Evolutionary conservation across 2,113 vertebrate genomes (phyloP), one percentile per base, ranked within the genome.

Genomic region (Copsychus sechellarum): DNA sequence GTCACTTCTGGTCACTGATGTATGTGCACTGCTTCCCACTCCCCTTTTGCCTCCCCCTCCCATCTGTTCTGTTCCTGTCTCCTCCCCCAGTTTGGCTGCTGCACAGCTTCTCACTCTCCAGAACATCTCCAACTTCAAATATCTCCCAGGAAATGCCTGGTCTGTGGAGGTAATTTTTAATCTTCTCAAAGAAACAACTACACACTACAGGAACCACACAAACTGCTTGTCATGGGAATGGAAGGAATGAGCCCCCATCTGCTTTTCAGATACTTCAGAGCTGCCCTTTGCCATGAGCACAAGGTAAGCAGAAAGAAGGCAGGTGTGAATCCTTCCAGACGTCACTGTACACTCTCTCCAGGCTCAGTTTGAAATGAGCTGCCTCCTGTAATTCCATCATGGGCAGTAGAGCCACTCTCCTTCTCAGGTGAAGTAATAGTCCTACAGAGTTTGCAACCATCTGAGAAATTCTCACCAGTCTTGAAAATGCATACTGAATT

Each of bases 61-160:
- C 91, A 95, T 95, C 93, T 97, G 95, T 73, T 95, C 88, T n/a
- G 38, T 40, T 91, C 86, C 92, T 78, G 28, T 67, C 78, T 93
- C 83, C 65, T 93, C 93, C 91, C 72, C 36, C 93, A 69, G 57
- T 74, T 69, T 81, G 89, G 81, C 91, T 92, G 73, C 86, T 71
- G 53, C 65, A 70, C 36, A 43, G 61, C 62, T 72, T 67, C 47
- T 90, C 38, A 25, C 24, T 67, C 69, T 60, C 69, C 69, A 40
- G 76, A 64, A 74, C 34, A 33, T 60, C 65, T 91, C 77, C 67
- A 88, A 43, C 65, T 91, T 72, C 67, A 88, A 43, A 64, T 86
- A 90, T 67, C 51, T 76, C 78, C 20, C 50, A 87, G 81, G 65
- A 93, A 93, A 67, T 12, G 67, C 53, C 31, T 85, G 53, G 40